phyloP scores from a whole-genome alignment of 2,113 vertebrate species.

The Mesitornis unicolor region DNA sequence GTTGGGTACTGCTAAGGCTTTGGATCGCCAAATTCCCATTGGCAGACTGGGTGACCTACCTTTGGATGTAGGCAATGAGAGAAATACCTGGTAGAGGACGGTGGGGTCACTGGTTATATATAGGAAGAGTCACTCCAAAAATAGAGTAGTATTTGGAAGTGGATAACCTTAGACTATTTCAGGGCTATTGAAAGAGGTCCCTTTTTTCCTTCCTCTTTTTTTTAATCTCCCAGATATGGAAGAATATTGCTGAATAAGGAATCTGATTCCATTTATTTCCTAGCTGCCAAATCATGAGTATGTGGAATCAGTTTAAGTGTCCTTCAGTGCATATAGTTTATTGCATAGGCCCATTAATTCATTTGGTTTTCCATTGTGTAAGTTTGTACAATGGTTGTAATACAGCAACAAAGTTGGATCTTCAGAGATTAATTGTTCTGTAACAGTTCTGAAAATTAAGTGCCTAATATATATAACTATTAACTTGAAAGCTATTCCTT shows the following conservation, averaged over 20 bases:
- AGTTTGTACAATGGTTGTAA: not conserved
- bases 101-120: slow-evolving; percentile 7
- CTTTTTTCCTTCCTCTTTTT: not conserved
- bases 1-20: not conserved
- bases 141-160: slow-evolving; percentile 8
- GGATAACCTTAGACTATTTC: slow-evolving; percentile 1
- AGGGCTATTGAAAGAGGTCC: not conserved
- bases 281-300: not conserved
- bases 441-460: not conserved
- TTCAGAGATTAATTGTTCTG: not conserved
- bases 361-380: not conserved
- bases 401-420: not conserved
- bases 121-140: slow-evolving; percentile 29
- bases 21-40: not conserved
- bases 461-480: not conserved
- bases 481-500: not conserved
- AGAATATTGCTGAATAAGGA: not conserved
- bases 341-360: not conserved
- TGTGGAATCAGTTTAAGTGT: not conserved
- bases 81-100: not conserved
- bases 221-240: not conserved
- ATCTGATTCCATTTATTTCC: not conserved
- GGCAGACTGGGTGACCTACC: not conserved
- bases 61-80: not conserved
- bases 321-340: not conserved